Conservation (phyloP, 2,888 invertebrate genomes). For the Rhimphoctona megacephalus region DNA sequence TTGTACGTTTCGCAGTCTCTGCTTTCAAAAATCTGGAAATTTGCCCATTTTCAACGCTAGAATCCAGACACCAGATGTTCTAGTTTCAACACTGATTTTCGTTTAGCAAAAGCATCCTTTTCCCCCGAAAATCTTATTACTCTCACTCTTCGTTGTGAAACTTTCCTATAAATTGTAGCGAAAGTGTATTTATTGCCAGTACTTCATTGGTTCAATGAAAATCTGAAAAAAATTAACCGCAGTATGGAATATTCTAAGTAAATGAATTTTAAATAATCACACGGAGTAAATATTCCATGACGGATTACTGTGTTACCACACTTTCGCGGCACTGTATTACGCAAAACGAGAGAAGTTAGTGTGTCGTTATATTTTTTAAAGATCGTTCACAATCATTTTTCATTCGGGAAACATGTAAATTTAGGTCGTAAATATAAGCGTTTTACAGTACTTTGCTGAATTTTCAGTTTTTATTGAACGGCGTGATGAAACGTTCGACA, state of each 20-base stretch:
- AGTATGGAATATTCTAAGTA: background rate
- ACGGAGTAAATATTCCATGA: no score
- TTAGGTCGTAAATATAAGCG: no score
- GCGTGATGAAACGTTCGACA: no score
- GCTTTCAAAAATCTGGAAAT: slow-evolving; percentile 46
- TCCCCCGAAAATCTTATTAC: background rate
- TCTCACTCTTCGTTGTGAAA: background rate
- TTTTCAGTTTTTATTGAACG: no score
- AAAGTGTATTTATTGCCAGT: background rate
- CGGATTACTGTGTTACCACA: no score
- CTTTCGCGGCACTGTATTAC: no score
- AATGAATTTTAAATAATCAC: background rate
- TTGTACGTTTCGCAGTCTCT: background rate
- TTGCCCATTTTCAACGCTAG: slow-evolving; percentile 45
- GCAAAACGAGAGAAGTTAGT: no score
- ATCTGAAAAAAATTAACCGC: background rate
- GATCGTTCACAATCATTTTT: no score
- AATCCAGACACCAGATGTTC: slow-evolving; percentile 28
- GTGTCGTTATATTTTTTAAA: no score
- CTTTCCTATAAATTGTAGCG: background rate
- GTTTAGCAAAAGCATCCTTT: background rate
- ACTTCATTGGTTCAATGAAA: background rate
- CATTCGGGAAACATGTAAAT: no score
- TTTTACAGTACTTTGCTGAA: no score
- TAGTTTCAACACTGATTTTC: slow-evolving; percentile 30